A percentile compares a stretch with the other conserved stretches of the same genome.
Evolutionary conservation across 2,113 vertebrate genomes (phyloP).

Genomic region (Ahaetulla prasina): DNA sequence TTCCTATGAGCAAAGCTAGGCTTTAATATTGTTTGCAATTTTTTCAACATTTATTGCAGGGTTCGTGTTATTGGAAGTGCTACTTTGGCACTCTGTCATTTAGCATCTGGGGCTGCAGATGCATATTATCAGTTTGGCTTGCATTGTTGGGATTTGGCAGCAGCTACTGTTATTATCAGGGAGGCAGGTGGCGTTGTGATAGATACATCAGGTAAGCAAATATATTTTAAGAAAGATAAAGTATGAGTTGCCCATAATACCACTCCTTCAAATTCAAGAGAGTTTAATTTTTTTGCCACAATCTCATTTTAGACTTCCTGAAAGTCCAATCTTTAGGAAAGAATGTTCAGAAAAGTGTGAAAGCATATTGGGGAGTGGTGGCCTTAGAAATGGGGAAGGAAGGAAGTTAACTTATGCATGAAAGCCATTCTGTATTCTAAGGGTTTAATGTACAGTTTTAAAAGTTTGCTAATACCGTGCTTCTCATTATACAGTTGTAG

Average conservation of each 20-base stretch:
- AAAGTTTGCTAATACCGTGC: background rate
- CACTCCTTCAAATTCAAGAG: background rate
- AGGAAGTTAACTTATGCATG: background rate
- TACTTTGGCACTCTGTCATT: constrained; percentile 78
- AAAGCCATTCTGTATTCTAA: background rate
- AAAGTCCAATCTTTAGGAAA: background rate
- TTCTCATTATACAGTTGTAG: background rate
- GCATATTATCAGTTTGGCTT: constrained; percentile 87
- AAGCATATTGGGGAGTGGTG: background rate
- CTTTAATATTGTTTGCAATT: background rate
- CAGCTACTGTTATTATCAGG: constrained; percentile 81
- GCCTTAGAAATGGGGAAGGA: background rate
- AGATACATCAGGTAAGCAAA: constrained; percentile 80
- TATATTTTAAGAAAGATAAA: background rate
- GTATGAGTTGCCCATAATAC: background rate
- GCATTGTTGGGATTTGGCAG: constrained; percentile 88
- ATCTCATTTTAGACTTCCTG: background rate
- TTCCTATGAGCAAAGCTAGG: background rate
- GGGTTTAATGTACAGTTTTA: background rate
- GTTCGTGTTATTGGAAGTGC: constrained; percentile 84
- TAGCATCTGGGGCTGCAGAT: constrained; percentile 78
- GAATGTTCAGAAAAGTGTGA: background rate
- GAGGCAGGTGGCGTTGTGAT: constrained; percentile 83
- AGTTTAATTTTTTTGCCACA: background rate
- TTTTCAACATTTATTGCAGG: constrained; percentile 47